Evolutionary conservation across 2,888 invertebrate species (phyloP).

Genomic region (Plagodis dolabraria): DNA sequence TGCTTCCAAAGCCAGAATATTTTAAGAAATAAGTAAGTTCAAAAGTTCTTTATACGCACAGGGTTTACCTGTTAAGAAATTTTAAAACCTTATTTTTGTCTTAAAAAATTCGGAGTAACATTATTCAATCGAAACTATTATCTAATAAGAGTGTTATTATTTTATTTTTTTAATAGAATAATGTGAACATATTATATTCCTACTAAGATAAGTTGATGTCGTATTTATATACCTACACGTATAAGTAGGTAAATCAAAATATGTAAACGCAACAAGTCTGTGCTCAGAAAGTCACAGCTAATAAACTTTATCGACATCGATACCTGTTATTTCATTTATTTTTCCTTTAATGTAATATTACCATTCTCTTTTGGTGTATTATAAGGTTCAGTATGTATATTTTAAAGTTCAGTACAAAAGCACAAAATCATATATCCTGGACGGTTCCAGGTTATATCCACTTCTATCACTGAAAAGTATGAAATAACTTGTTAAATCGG

Average conservation of each 20-base stretch:
- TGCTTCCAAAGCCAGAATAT: constrained; percentile 15
- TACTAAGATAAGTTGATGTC: constrained; percentile 29
- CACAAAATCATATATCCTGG: no score
- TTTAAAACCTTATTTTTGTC: constrained; percentile 29
- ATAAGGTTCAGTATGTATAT: no score
- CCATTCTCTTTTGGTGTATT: no score
- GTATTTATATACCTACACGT: constrained; percentile 22
- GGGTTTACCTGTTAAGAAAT: constrained; percentile 37
- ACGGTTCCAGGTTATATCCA: no score
- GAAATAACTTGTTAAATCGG: no score
- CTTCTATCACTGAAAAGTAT: no score
- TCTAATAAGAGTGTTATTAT: constrained; percentile 30
- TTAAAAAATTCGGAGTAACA: neutral
- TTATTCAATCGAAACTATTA: constrained; percentile 4
- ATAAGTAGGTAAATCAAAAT: constrained; percentile 15
- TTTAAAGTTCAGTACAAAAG: no score
- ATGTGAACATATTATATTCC: constrained; percentile 32
- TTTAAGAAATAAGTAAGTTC: constrained; percentile 6
- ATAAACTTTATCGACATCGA: constrained; percentile 19
- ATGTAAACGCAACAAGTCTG: constrained; percentile 31
- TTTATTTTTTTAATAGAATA: constrained; percentile 21
- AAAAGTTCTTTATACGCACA: constrained; percentile 36
- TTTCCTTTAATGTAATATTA: no score
- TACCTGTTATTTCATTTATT: no score
- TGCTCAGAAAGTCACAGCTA: constrained; percentile 25